Evolutionary conservation across 1,140 invertebrate species (phyloP).

Genomic region (Cherax destructor): DNA sequence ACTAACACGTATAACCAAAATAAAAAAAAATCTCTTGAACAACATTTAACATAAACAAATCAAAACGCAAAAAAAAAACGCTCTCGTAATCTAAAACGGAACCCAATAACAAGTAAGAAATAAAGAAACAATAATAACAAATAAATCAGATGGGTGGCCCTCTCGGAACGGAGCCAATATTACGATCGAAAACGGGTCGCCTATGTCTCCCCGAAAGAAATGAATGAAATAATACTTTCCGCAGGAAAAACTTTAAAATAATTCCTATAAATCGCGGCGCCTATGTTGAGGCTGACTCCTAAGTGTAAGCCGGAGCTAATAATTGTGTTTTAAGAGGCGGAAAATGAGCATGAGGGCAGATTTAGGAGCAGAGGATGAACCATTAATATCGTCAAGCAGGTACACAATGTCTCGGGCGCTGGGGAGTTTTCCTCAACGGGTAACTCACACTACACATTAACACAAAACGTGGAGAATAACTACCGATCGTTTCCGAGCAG

Average conservation of each 20-base stretch:
- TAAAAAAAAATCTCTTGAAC: too few species aligned
- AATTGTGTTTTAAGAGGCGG: constrained; percentile 53
- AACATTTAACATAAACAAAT: too few species aligned
- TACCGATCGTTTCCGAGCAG: neutral
- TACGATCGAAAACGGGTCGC: neutral
- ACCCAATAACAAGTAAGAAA: too few species aligned
- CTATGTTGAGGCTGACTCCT: constrained; percentile 1
- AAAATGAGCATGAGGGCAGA: constrained; percentile 20
- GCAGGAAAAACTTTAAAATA: constrained; percentile 15
- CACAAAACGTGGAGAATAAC: neutral
- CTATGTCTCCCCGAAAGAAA: constrained; percentile 5
- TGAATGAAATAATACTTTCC: constrained; percentile 32
- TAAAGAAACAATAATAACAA: too few species aligned
- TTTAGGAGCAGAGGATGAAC: constrained; percentile 26
- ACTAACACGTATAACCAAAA: too few species aligned
- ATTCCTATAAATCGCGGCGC: constrained; percentile 21
- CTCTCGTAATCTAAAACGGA: too few species aligned
- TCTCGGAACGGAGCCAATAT: neutral
- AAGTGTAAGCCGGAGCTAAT: constrained; percentile 48
- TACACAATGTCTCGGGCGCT: neutral
- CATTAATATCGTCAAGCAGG: constrained; percentile 31
- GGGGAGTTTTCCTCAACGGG: neutral
- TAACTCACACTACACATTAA: neutral
- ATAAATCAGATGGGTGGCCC: too few species aligned
- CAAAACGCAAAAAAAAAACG: too few species aligned